Base-by-base conservation (phyloP, 2,888 invertebrate species). In the Eilema griseolum region DNA sequence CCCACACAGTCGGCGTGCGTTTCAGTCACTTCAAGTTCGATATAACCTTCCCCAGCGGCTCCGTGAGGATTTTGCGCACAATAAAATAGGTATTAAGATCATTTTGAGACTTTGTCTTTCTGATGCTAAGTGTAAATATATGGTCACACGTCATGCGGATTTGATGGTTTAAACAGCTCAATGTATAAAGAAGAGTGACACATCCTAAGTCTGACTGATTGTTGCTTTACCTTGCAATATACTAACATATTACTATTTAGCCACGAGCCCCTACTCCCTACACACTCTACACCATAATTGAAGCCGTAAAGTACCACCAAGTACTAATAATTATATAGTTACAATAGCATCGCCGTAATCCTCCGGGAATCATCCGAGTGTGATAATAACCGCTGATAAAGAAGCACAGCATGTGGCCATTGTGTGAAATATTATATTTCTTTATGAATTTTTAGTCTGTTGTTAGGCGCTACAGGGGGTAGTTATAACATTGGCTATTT, bases 281-380 rank as follows among this genome's bases (percentile, higher is more conserved):
- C 24, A 37, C 24, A 16, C 41, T 16, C 10, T 41, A 26, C 14
- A 60, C 28, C 56, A 31, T 31, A 52, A 46, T 28, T 31, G 69
- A 73, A 72, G 33, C 71, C 72, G 60, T 73, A 78, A 70, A 68
- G 28, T 31, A 24, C 14, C 52, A 60, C 20, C 31, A 52, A 70
- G 62, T 61, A 75, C 65, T 59, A 76, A 78, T 80, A 77, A 80
- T 77, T 72, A 74, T 68, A 28, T 41, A 23, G 24, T 64, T 23
- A 74, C 79, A 76, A 79, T 66, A 72, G 71, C 65, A 63, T 72
- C 61, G 69, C 33, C 63, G 56, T 77, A 80, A 80, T 80, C 75
- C 77, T 77, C 60, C 67, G 62, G 74, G 57, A 67, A 23, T 61
- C 78, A 79, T 56, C 61, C 31, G 59, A 81, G 81, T 78, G 79